These are phyloP conservation scores for Brachyistius frenatus DNA, from an alignment of 2,113 vertebrate genomes.

Conservation along the genomic window DNA sequence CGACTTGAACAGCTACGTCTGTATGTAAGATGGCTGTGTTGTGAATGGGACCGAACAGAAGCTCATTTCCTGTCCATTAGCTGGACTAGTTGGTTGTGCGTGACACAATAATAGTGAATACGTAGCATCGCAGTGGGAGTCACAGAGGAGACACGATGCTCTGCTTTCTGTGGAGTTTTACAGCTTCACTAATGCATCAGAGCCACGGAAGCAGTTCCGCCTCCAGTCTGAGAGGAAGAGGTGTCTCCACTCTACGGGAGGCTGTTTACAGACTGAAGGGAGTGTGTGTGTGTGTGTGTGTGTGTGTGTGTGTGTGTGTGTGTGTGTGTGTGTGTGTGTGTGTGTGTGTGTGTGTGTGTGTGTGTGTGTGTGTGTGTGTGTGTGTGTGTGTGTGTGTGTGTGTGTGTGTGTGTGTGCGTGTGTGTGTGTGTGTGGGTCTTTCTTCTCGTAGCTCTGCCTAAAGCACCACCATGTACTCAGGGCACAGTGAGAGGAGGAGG, in stretches of 20 bases:
- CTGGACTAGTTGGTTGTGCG: conserved; percentile 24
- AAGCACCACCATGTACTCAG: conserved; percentile 36
- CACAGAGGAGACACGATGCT: neutral
- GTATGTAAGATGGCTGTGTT: neutral
- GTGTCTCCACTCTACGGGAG: conserved; percentile 10
- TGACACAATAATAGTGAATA: neutral
- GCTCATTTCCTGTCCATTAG: conserved; percentile 48
- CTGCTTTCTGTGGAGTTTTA: conserved; percentile 8
- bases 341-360: neutral
- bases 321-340: neutral
- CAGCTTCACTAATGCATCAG: conserved; percentile 11
- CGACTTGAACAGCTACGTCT: neutral
- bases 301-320: too few species aligned
- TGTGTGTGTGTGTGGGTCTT: neutral
- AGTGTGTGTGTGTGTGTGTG: too few species aligned
- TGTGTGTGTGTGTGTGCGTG: neutral
- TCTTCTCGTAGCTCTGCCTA: conserved; percentile 15
- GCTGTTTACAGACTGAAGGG: conserved; percentile 31
- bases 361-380: neutral
- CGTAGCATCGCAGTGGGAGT: neutral
- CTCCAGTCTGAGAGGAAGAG: neutral
- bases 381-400: too few species aligned
- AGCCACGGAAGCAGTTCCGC: neutral
- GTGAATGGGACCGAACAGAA: neutral
- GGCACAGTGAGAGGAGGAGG: conserved; percentile 45